phyloP scores from a whole-genome alignment of 2,113 vertebrate genomes.

The Hydrolagus affinis region DNA sequence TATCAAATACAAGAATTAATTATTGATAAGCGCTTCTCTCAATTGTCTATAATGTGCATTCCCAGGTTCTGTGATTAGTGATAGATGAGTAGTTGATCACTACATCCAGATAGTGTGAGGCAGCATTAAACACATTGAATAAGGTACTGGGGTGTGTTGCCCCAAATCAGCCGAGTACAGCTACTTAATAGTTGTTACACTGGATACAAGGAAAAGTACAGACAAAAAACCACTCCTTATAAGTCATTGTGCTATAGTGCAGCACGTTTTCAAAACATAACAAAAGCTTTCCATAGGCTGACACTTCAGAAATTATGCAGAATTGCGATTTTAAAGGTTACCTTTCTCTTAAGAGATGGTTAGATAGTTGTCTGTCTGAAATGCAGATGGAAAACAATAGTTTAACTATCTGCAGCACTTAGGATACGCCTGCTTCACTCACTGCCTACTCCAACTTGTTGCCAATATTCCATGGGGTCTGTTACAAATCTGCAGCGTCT shows the following conservation, averaged over 20 bases:
- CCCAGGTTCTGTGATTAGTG: too few relatives aligned
- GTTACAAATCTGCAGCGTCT: background rate
- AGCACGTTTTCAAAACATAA: background rate
- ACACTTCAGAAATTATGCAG: background rate
- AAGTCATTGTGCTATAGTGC: background rate
- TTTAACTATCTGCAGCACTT: background rate
- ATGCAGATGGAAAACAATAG: background rate
- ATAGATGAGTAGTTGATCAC: too few relatives aligned
- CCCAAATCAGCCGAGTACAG: too few relatives aligned
- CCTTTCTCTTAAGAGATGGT: background rate
- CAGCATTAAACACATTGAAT: too few relatives aligned
- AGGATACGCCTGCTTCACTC: background rate
- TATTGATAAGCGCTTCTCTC: too few relatives aligned
- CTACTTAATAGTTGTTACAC: too few relatives aligned
- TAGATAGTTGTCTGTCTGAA: background rate
- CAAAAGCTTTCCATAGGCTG: background rate
- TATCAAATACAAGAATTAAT: too few relatives aligned
- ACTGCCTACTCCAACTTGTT: slow-evolving; percentile 1
- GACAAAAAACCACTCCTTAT: background rate
- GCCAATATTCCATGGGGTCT: background rate
- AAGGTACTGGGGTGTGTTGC: too few relatives aligned
- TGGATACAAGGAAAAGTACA: background rate
- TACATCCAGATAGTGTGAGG: too few relatives aligned
- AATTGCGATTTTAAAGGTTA: background rate
- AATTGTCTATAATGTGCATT: too few relatives aligned